These are phyloP conservation scores for Himalopsyche kuldschensis DNA, from an alignment of 2,888 invertebrate species.

Conservation along the genomic window DNA sequence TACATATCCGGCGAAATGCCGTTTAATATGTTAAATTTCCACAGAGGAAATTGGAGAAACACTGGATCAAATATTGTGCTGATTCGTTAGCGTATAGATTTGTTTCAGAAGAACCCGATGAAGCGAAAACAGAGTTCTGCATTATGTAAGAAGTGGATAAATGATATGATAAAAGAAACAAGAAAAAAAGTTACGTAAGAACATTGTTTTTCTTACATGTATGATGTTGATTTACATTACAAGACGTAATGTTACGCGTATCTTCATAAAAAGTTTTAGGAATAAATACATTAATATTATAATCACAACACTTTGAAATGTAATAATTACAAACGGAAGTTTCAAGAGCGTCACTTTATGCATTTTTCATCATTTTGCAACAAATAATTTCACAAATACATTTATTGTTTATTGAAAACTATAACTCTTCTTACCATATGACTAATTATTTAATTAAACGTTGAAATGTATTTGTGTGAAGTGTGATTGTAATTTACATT, in stretches of 20 bases:
- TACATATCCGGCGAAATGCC: too few relatives aligned
- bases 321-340: neutral
- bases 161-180: neutral
- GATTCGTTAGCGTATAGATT: neutral
- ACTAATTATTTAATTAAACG: too few relatives aligned
- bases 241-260: neutral
- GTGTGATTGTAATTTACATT: too few relatives aligned
- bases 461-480: too few relatives aligned
- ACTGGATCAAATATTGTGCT: neutral
- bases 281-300: neutral
- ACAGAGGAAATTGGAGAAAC: neutral
- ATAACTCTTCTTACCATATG: too few relatives aligned
- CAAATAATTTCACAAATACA: too few relatives aligned
- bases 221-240: neutral
- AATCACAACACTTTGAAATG: neutral
- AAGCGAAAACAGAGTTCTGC: neutral
- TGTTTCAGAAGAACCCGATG: neutral
- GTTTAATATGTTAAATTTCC: too few relatives aligned
- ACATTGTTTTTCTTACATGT: neutral
- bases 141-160: neutral
- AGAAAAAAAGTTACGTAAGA: neutral
- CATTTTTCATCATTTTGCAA: too few relatives aligned
- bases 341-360: neutral
- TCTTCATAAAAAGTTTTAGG: neutral
- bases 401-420: too few relatives aligned